Conservation (phyloP, 2,888 invertebrate genomes). For the Calliscelio sp. region DNA sequence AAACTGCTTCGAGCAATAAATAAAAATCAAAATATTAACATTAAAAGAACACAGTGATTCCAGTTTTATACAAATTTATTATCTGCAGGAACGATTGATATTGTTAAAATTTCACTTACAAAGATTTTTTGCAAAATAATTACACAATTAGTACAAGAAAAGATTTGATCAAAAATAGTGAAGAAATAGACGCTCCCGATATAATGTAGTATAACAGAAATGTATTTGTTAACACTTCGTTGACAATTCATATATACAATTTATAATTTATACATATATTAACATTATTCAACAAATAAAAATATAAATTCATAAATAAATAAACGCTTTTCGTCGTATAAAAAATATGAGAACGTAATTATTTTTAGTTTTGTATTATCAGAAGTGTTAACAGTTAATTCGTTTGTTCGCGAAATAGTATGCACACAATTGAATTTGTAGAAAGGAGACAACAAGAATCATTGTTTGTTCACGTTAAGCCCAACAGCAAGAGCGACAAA, state of each 20-base stretch:
- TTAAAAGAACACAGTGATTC: conserved; percentile 22
- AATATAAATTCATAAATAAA: conserved; percentile 65
- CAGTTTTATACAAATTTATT: conserved; percentile 42
- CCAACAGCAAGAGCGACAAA: conserved; percentile 57
- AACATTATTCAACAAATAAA: conserved; percentile 52
- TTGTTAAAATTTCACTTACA: conserved; percentile 60
- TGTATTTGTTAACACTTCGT: conserved; percentile 53
- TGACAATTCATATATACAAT: conserved; percentile 54
- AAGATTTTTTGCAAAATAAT: conserved; percentile 55
- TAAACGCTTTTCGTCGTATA: conserved; percentile 19
- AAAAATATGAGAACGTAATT: conserved; percentile 66
- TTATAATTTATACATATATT: conserved; percentile 44
- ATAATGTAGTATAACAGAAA: conserved; percentile 32
- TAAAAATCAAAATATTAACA: conserved; percentile 1
- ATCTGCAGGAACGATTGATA: conserved; percentile 58
- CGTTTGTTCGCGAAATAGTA: conserved; percentile 40
- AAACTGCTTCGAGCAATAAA: background rate
- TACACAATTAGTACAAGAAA: conserved; percentile 65
- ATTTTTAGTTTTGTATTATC: conserved; percentile 20
- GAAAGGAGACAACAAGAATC: conserved; percentile 53
- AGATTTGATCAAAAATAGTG: conserved; percentile 30
- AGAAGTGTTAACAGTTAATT: conserved; percentile 51
- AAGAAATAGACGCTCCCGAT: conserved; percentile 47
- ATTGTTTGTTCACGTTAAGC: conserved; percentile 53
- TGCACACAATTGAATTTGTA: conserved; percentile 47